A percentile compares a stretch with the other conserved stretches of the same genome.
Conservation (phyloP, 1,140 invertebrate genomes). For the Sycophila sp. region DNA sequence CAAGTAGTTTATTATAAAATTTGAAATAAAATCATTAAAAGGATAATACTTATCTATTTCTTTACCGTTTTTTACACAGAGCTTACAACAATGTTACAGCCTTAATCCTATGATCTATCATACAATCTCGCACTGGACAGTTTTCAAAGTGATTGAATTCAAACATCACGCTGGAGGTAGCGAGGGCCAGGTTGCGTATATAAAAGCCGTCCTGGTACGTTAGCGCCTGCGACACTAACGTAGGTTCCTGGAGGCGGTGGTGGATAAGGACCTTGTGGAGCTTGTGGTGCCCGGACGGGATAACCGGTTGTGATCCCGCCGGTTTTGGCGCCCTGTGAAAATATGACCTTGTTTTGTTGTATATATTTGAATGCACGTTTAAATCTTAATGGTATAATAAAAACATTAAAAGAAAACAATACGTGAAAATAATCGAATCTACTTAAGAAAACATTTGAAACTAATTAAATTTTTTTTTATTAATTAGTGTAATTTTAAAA, state of each 20-base stretch:
- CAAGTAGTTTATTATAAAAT: background rate
- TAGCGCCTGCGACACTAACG: constrained; percentile 54
- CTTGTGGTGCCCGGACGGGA: constrained; percentile 66
- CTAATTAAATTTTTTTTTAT: no score
- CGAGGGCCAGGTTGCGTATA: constrained; percentile 59
- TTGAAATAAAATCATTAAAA: constrained; percentile 3
- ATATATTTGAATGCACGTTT: no score
- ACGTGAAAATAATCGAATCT: no score
- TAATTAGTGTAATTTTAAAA: no score
- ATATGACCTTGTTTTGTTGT: constrained; percentile 25
- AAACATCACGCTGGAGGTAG: constrained; percentile 56
- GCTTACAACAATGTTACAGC: background rate
- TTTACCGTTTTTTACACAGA: background rate
- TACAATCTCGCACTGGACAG: background rate
- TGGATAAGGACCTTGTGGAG: constrained; percentile 53
- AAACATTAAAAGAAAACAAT: no score
- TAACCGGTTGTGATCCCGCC: constrained; percentile 70
- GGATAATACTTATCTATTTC: constrained; percentile 7
- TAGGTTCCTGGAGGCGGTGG: constrained; percentile 58
- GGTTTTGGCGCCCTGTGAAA: constrained; percentile 64
- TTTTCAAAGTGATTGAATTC: background rate
- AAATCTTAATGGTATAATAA: no score
- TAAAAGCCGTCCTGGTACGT: constrained; percentile 56
- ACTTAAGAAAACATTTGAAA: no score
- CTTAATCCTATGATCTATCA: background rate